phyloP scores from a whole-genome alignment of 2,113 vertebrate genomes.

The Muscicapa adusta region DNA sequence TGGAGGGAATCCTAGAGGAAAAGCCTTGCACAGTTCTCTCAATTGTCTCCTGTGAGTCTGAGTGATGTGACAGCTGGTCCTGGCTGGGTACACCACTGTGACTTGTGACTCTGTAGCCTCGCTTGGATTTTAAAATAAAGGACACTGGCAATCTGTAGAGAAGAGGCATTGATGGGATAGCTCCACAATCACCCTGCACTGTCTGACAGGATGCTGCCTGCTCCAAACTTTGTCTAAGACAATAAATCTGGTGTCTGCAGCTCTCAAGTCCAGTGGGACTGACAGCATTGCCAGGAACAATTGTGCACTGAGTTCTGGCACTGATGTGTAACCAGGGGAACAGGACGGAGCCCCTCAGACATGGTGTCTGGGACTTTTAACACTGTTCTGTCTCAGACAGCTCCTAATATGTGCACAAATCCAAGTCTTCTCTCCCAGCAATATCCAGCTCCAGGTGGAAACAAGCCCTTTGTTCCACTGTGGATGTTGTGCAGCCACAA shows the following conservation, averaged over 20 bases:
- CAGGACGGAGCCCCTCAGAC: background rate
- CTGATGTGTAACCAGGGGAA: background rate
- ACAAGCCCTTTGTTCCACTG: background rate
- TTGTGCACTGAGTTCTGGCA: background rate
- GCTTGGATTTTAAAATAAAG: constrained; percentile 50
- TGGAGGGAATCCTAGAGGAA: background rate
- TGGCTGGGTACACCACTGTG: constrained; percentile 20
- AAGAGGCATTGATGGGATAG: background rate
- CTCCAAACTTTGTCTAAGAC: background rate
- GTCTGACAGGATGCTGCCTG: constrained; percentile 7
- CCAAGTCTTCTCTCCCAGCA: constrained; percentile 45
- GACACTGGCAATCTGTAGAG: background rate
- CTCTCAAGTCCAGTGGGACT: background rate
- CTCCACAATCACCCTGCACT: background rate
- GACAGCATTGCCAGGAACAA: background rate
- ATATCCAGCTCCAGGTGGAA: background rate
- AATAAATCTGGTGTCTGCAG: background rate
- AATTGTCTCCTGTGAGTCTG: background rate
- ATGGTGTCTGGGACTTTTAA: background rate
- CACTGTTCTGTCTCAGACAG: background rate
- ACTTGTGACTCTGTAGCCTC: constrained; percentile 19
- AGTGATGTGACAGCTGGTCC: background rate
- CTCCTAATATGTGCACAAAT: background rate
- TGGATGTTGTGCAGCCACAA: background rate
- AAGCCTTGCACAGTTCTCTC: constrained; percentile 5